Conservation (phyloP, 2,797 vertebrate species). For the Smutsia gigantea region DNA sequence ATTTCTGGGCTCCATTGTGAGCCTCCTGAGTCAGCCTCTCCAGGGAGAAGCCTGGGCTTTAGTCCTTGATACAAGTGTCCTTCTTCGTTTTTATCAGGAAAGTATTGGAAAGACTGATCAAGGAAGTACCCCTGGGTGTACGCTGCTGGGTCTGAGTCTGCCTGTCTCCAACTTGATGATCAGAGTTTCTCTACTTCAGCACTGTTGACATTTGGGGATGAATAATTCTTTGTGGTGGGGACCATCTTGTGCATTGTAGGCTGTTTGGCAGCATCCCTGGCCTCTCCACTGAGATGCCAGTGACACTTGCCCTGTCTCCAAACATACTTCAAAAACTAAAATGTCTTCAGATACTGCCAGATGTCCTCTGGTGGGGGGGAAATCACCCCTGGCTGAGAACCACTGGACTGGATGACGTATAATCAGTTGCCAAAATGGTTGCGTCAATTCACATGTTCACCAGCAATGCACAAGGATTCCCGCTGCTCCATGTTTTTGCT, state of each 20-base stretch:
- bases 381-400: neutral
- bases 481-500: neutral
- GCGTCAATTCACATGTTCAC: accelerated
- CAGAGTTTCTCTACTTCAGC: neutral
- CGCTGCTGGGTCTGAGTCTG: neutral
- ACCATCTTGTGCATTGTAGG: too few relatives aligned
- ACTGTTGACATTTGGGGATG: too few relatives aligned
- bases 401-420: accelerated
- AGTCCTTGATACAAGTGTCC: too few relatives aligned
- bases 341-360: neutral
- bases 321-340: neutral
- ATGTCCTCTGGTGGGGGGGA: neutral
- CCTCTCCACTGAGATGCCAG: neutral
- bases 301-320: neutral
- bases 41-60: neutral
- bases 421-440: neutral
- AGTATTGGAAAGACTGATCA: neutral
- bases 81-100: neutral
- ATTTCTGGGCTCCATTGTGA: neutral
- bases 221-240: neutral
- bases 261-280: neutral
- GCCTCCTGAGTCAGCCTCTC: neutral
- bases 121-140: neutral
- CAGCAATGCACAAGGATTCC: neutral
- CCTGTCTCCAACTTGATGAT: neutral